Evolutionary conservation across 2,797 vertebrate species (phyloP).

Genomic region (Squalus acanthias): DNA sequence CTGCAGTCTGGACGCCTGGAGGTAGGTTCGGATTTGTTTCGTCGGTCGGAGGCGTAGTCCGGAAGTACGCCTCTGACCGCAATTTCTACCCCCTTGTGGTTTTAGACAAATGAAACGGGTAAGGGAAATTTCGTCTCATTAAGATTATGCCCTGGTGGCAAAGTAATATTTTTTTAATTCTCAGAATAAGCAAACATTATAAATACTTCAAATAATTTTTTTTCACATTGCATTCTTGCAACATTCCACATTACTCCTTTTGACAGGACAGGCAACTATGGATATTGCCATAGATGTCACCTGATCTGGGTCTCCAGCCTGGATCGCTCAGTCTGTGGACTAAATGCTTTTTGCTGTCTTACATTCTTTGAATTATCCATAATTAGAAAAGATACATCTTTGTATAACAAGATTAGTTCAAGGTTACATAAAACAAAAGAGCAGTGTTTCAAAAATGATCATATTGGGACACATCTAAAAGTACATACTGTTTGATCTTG

Average conservation of each 20-base stretch:
- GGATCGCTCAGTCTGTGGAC: neutral
- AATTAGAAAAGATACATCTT: neutral
- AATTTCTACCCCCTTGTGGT: neutral
- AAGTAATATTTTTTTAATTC: neutral
- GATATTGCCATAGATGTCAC: neutral
- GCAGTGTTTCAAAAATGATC: neutral
- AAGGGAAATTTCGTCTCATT: neutral
- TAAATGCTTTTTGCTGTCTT: neutral
- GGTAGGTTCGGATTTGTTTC: too few species aligned
- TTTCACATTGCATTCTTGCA: neutral
- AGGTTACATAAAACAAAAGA: neutral
- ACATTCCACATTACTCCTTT: neutral
- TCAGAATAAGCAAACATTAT: neutral
- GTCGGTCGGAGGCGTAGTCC: too few species aligned
- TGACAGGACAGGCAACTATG: neutral
- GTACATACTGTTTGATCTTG: constrained; percentile 92
- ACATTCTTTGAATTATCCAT: neutral
- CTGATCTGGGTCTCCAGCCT: neutral
- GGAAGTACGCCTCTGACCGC: too few species aligned
- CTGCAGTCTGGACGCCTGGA: too few species aligned
- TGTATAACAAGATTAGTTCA: neutral
- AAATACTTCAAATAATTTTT: neutral
- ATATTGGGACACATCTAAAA: constrained; percentile 46
- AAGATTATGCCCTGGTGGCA: neutral
- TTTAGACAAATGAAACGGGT: neutral